These are phyloP conservation scores for Neoitamus cyanurus DNA, from an alignment of 2,888 invertebrate species.

Conservation along the genomic window DNA sequence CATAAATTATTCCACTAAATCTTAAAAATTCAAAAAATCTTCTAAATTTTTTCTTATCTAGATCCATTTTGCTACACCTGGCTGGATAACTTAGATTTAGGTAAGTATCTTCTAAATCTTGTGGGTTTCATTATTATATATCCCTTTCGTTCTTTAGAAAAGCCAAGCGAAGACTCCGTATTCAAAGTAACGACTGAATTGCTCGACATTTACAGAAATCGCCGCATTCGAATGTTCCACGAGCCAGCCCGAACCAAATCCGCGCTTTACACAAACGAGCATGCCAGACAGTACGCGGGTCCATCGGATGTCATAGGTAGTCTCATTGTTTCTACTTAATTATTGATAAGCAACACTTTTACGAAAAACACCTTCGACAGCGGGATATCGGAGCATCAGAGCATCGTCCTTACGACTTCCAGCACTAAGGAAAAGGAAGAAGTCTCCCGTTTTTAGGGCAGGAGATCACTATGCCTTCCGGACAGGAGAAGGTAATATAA, in stretches of 20 bases:
- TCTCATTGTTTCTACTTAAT: not conserved
- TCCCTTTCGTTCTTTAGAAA: constrained; percentile 54
- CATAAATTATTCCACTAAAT: too few species aligned
- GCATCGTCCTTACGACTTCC: constrained; percentile 55
- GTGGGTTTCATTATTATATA: not conserved
- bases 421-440: constrained; percentile 54
- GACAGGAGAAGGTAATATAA: constrained; percentile 59
- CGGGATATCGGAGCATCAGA: not conserved
- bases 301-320: constrained; percentile 60
- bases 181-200: constrained; percentile 61
- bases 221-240: constrained; percentile 61
- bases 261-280: constrained; percentile 60
- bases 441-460: constrained; percentile 56
- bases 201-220: constrained; percentile 60
- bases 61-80: constrained; percentile 44
- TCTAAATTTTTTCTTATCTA: not conserved
- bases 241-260: constrained; percentile 60
- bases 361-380: not conserved
- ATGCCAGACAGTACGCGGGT: constrained; percentile 58
- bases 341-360: not conserved
- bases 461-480: constrained; percentile 63
- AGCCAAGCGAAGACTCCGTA: constrained; percentile 61
- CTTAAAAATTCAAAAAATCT: too few species aligned
- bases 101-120: not conserved
- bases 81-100: constrained; percentile 35